Evolutionary conservation across 1,140 invertebrate genomes (phyloP).

Genomic region (Cherax destructor): DNA sequence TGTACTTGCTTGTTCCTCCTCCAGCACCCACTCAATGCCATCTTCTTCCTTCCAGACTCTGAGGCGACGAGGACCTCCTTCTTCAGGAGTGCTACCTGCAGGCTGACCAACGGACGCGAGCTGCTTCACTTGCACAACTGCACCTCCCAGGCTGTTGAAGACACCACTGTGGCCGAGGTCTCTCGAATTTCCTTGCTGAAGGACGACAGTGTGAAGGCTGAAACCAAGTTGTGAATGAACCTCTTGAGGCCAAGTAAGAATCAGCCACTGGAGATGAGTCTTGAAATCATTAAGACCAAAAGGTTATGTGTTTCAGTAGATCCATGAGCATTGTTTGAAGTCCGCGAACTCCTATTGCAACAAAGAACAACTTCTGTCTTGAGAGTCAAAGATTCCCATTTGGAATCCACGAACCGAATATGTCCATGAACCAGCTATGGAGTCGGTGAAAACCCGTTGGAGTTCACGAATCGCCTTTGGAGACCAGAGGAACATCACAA

Average conservation of each 20-base stretch:
- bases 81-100: conserved; percentile 48
- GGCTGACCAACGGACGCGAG: conserved; percentile 23
- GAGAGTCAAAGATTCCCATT: too few relatives aligned
- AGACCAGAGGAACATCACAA: too few relatives aligned
- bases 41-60: conserved; percentile 13
- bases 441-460: too few relatives aligned
- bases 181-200: not conserved
- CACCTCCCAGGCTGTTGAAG: conserved; percentile 19
- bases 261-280: too few relatives aligned
- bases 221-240: conserved; percentile 14
- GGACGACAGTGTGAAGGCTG: conserved; percentile 15
- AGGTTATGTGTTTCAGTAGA: too few relatives aligned
- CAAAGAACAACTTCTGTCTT: too few relatives aligned
- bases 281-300: too few relatives aligned
- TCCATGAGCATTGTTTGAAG: too few relatives aligned
- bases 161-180: conserved; percentile 31
- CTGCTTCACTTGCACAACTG: conserved; percentile 13
- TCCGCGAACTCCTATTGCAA: too few relatives aligned
- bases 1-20: not conserved
- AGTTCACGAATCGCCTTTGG: too few relatives aligned
- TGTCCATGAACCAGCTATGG: too few relatives aligned
- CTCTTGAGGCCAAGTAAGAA: not conserved
- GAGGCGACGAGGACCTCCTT: conserved; percentile 41
- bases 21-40: not conserved
- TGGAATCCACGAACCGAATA: too few relatives aligned